Evolutionary conservation across 1,140 invertebrate species (phyloP).

Genomic region (Muscidifurax raptorellus): DNA sequence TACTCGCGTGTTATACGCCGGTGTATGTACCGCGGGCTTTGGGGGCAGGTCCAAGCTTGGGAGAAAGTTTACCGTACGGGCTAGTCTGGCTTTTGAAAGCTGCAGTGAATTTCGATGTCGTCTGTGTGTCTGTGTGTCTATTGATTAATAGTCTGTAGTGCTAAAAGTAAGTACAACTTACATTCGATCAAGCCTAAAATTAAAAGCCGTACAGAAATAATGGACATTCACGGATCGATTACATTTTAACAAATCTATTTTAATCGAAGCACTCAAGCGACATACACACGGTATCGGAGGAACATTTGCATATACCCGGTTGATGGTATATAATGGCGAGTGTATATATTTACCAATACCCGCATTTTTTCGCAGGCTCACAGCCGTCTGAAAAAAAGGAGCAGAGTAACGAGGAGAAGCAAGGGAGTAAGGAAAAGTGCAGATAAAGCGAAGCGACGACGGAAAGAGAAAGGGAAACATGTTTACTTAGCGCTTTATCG

Average conservation of each 20-base stretch:
- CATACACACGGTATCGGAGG: background rate
- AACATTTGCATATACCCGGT: background rate
- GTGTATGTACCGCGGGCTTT: background rate
- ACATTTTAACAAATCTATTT: background rate
- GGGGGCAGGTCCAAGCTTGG: too few relatives aligned
- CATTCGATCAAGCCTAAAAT: background rate
- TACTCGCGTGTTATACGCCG: background rate
- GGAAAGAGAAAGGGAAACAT: constrained; percentile 52
- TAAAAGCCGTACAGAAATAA: too few relatives aligned
- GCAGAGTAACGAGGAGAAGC: background rate
- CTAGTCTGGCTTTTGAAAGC: background rate
- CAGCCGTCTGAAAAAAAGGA: background rate
- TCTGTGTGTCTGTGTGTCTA: too few relatives aligned
- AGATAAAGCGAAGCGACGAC: constrained; percentile 18
- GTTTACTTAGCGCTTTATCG: constrained; percentile 65
- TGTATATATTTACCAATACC: constrained; percentile 37
- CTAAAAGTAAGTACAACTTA: background rate
- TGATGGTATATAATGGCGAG: background rate
- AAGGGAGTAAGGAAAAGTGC: constrained; percentile 29
- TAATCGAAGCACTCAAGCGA: background rate
- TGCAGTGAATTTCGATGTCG: background rate
- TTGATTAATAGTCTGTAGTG: background rate
- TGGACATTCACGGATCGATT: too few relatives aligned
- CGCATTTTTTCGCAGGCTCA: constrained; percentile 8
- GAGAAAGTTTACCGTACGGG: background rate